Base-by-base conservation (phyloP, 2,113 vertebrate species). In the Furnarius figulus region DNA sequence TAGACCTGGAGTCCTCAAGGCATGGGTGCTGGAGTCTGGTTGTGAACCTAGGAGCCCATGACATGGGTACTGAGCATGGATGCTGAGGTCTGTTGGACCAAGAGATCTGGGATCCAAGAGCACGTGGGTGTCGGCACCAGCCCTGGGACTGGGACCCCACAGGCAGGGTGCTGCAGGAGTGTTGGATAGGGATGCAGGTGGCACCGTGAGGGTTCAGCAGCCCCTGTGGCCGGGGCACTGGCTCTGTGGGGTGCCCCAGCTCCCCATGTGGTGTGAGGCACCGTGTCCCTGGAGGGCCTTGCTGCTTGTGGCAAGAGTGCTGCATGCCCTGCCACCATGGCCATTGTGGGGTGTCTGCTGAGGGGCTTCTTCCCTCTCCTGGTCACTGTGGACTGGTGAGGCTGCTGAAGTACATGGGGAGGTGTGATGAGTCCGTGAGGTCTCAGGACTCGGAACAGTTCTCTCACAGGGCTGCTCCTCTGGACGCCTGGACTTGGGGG, bases 171-270 rank as follows among this genome's bases (percentile, higher is more conserved):
- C 47, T 7, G 5, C 16, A 42, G 79, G 35, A 50, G 2, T 2
- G 3, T 16, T 72, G 72, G 62, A 20, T 40, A 35, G 28, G 40
- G 5, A 5, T 35, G 18, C 27, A 30, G 28, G 14, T 75, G 55
- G 42, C 52, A 13, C 9, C 37, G 24, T 2, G 2, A 75, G 74
- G 33, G 56, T 21, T 0, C 80, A 80, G 37, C 52, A 27, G 30
- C 15, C 52, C 17, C 31, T 2, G 1, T 20, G 37, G 25, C 25
- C 1, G 4, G 37, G 12, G 47, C 37, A 25, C 1, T 67, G 53
- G 31, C 8, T 44, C 37, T 66, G 37, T 58, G 74, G 52, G 14
- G 30, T 72, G 47, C 19, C 20, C 19, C 23, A 22, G 71, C 20
- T 75, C n/a, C n/a, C 28, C 23, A 7, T 0, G 4, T n/a, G 25